phyloP scores from a whole-genome alignment of 2,888 invertebrate species.

The Drosophila peninsularis region DNA sequence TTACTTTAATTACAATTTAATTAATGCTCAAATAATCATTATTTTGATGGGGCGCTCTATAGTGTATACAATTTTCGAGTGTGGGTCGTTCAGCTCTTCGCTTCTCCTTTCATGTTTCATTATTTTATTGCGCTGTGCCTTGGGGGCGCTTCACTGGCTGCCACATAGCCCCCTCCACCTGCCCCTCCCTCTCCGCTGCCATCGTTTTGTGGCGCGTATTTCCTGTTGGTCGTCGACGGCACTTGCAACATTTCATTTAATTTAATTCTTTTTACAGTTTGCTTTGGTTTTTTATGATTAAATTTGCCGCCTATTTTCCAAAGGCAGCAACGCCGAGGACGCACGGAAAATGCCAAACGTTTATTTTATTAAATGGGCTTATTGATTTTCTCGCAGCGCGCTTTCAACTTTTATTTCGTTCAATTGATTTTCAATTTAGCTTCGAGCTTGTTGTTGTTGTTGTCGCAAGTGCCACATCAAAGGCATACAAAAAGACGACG shows the following conservation, averaged over 20 bases:
- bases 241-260: constrained; percentile 65
- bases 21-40: no score
- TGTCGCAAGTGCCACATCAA: constrained; percentile 66
- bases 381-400: constrained; percentile 48
- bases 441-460: constrained; percentile 42
- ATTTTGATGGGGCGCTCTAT: no score
- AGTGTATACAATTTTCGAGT: constrained; percentile 26
- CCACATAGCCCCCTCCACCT: not conserved
- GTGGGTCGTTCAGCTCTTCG: not conserved
- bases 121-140: constrained; percentile 50
- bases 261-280: constrained; percentile 54
- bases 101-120: constrained; percentile 47
- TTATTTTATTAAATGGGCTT: constrained; percentile 63
- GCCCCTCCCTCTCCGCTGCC: no score
- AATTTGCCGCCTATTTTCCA: constrained; percentile 47
- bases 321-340: not conserved
- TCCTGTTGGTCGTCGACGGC: constrained; percentile 53
- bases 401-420: constrained; percentile 46
- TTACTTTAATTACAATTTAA: not conserved
- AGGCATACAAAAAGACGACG: constrained; percentile 51
- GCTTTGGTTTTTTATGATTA: constrained; percentile 50
- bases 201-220: constrained; percentile 42
- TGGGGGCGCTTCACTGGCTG: constrained; percentile 32
- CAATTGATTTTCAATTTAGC: constrained; percentile 61
- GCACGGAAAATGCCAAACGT: constrained; percentile 13